phyloP scores from a whole-genome alignment of 1,140 invertebrate genomes.

The Polypedilum vanderplanki region DNA sequence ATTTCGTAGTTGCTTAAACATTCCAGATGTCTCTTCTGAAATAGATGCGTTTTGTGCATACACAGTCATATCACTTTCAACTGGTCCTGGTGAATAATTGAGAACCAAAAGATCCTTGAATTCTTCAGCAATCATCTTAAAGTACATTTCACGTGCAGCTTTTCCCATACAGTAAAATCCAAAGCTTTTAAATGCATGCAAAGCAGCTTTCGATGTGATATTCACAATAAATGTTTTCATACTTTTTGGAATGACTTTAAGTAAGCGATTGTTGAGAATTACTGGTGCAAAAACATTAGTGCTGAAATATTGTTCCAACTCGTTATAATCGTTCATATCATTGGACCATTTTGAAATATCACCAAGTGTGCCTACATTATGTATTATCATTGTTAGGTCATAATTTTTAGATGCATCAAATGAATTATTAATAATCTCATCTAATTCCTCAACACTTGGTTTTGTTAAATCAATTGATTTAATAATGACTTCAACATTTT shows the following conservation, averaged over 20 bases:
- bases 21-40: conserved; percentile 52
- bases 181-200: conserved; percentile 67
- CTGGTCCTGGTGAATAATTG: conserved; percentile 89
- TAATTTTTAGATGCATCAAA: conserved; percentile 50
- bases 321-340: conserved; percentile 52
- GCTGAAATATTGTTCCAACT: conserved; percentile 62
- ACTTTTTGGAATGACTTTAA: conserved; percentile 47
- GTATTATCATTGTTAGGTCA: conserved; percentile 66
- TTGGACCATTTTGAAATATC: conserved; percentile 55
- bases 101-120: conserved; percentile 58
- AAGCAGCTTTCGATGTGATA: conserved; percentile 75
- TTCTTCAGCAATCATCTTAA: conserved; percentile 77
- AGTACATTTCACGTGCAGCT: conserved; percentile 88
- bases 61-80: conserved; percentile 85
- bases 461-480: conserved; percentile 53
- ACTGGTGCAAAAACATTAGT: conserved; percentile 74
- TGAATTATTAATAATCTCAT: conserved; percentile 38
- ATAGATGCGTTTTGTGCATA: conserved; percentile 52
- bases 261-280: conserved; percentile 69
- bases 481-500: conserved; percentile 46
- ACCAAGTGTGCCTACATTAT: conserved; percentile 87
- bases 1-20: conserved; percentile 51
- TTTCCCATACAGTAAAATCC: conserved; percentile 79
- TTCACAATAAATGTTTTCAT: conserved; percentile 65
- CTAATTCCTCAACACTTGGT: conserved; percentile 43